phyloP scores from a whole-genome alignment of 1,140 invertebrate species.

The Doryteuthis pealeii region DNA sequence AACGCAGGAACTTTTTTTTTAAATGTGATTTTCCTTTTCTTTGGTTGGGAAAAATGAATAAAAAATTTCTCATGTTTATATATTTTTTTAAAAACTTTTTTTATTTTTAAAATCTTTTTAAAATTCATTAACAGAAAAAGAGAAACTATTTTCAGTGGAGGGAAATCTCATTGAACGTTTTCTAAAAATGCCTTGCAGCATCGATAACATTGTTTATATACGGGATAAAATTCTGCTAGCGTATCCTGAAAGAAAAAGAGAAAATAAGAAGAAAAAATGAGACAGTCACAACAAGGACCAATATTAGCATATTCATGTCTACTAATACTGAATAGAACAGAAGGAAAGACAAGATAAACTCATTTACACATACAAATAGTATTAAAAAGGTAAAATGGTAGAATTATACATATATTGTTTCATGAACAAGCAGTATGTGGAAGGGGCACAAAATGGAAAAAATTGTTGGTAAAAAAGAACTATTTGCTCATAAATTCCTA shows the following conservation, averaged over 20 bases:
- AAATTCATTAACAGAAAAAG: no score
- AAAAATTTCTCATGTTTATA: no score
- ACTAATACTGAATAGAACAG: background rate
- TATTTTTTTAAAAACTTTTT: no score
- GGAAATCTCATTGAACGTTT: background rate
- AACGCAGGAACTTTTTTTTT: no score
- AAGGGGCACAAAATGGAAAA: background rate
- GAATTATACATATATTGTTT: no score
- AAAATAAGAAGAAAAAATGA: background rate
- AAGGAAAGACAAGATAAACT: no score
- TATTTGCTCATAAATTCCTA: background rate
- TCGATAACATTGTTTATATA: slow-evolving; percentile 28
- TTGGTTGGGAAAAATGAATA: no score
- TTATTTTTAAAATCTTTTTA: no score
- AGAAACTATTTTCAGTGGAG: no score
- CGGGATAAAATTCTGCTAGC: slow-evolving; percentile 26
- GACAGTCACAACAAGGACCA: background rate
- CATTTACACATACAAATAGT: background rate
- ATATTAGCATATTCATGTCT: background rate
- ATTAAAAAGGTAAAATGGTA: background rate
- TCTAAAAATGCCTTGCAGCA: slow-evolving; percentile 26
- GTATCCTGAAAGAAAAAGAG: slow-evolving; percentile 19
- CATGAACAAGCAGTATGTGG: no score
- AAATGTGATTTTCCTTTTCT: no score
- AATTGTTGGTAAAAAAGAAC: background rate